phyloP scores from a whole-genome alignment of 2,113 vertebrate species.

The Sinosuthora webbiana region DNA sequence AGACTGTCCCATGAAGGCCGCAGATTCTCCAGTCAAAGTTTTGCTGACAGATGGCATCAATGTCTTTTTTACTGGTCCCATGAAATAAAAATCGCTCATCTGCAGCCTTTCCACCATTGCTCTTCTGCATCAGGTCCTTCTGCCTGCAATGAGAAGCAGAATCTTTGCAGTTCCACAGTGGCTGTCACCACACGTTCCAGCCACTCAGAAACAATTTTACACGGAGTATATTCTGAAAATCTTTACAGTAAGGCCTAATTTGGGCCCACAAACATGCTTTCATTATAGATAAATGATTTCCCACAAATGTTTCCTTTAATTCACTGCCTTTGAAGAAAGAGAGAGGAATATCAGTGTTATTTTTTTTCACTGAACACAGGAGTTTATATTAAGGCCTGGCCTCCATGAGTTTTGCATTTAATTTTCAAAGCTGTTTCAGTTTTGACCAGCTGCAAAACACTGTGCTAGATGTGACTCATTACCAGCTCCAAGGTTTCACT shows the following conservation, averaged over 20 bases:
- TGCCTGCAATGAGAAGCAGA: slow-evolving; percentile 57
- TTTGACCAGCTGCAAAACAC: background rate
- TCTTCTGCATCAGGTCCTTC: slow-evolving; percentile 74
- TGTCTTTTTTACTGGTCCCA: slow-evolving; percentile 59
- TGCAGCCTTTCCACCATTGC: slow-evolving; percentile 45
- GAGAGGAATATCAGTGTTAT: background rate
- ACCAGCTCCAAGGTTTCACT: background rate
- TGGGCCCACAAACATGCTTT: background rate
- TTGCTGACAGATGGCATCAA: slow-evolving; percentile 75
- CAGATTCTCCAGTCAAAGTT: slow-evolving; percentile 79
- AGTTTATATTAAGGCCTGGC: background rate
- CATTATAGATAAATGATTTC: background rate
- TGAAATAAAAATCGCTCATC: slow-evolving; percentile 71
- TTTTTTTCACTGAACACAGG: background rate
- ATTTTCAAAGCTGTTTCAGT: background rate
- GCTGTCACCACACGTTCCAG: background rate
- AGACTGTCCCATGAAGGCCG: slow-evolving; percentile 70
- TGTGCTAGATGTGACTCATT: background rate
- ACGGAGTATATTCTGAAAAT: background rate
- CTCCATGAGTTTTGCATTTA: background rate
- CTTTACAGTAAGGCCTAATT: background rate
- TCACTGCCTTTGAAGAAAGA: background rate
- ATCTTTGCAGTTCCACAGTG: background rate
- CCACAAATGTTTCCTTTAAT: background rate
- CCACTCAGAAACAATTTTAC: background rate